Evolutionary conservation across 37 sponge, comb jelly and placozoan genomes (phyloP).

Genomic region (Aphrocallistes beatrix): DNA sequence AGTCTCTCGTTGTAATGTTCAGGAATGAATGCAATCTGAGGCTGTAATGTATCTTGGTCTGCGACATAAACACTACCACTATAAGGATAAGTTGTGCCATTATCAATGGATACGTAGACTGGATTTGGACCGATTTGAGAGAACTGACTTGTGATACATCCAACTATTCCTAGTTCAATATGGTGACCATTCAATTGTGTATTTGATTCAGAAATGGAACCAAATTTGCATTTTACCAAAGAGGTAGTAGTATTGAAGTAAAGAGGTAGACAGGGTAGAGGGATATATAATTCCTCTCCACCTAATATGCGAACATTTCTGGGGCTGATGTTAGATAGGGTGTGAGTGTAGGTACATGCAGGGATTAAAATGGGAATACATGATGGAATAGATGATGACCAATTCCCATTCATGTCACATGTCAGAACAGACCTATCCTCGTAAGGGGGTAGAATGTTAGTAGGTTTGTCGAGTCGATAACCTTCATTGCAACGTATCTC

Average conservation of each 20-base stretch:
- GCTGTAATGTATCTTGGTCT: background rate
- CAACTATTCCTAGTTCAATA: too few species aligned
- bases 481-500: background rate
- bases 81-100: background rate
- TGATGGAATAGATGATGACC: too few species aligned
- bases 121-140: background rate
- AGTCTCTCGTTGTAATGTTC: background rate
- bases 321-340: too few species aligned
- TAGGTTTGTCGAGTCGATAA: background rate
- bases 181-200: too few species aligned
- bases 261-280: background rate
- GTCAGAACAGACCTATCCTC: too few species aligned
- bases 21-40: background rate
- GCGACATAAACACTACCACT: background rate
- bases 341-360: too few species aligned
- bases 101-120: background rate
- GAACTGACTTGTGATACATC: background rate
- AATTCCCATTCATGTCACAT: too few species aligned
- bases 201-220: too few species aligned
- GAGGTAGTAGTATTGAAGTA: too few species aligned
- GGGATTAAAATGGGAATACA: too few species aligned
- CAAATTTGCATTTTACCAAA: too few species aligned
- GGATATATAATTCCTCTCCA: background rate
- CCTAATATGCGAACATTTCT: background rate
- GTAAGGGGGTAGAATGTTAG: too few species aligned